These are phyloP conservation scores for Otolemur crassicaudatus DNA, from an alignment of 2,797 vertebrate genomes.

Conservation along the genomic window DNA sequence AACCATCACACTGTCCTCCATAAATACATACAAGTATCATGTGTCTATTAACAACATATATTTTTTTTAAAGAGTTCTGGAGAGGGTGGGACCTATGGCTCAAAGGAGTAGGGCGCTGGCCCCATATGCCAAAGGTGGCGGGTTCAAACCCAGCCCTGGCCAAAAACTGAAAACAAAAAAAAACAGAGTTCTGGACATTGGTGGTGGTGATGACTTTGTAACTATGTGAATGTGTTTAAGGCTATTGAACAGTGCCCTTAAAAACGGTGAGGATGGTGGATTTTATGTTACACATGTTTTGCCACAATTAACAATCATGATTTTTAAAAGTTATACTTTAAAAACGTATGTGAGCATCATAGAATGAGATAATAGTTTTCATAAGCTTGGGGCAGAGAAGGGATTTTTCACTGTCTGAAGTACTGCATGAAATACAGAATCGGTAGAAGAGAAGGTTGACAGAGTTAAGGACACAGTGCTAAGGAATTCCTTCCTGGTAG, in stretches of 20 bases:
- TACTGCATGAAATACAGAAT: not conserved
- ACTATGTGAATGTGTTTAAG: fast-evolving
- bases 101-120: too few relatives aligned
- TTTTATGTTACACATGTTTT: not conserved
- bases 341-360: not conserved
- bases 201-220: fast-evolving
- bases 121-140: too few relatives aligned
- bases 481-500: not conserved
- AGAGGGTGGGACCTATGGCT: too few relatives aligned
- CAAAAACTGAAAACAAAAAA: not conserved
- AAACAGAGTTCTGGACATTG: not conserved
- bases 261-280: not conserved
- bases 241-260: not conserved
- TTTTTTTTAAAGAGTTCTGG: not conserved
- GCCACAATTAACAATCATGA: not conserved
- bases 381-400: not conserved
- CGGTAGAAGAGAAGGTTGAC: not conserved
- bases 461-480: not conserved
- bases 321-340: not conserved
- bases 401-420: not conserved
- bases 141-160: too few relatives aligned
- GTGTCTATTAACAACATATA: not conserved
- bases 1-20: not conserved
- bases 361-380: not conserved
- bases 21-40: not conserved